Percentiles rank a stretch among this genome's conserved stretches.
Conservation (phyloP, 1,140 invertebrate species). For the Ruditapes philippinarum region DNA sequence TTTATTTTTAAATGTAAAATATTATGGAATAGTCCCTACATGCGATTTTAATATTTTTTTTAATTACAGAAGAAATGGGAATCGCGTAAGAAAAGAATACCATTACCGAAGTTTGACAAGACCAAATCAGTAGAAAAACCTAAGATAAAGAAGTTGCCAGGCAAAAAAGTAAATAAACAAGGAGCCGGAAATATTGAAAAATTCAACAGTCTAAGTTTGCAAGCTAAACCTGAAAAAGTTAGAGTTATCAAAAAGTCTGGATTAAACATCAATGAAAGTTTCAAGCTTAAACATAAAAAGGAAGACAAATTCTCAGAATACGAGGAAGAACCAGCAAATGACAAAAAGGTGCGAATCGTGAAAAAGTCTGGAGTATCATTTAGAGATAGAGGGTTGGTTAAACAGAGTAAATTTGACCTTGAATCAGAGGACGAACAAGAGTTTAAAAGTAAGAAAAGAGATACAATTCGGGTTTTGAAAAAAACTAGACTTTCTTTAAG, state of each 20-base stretch:
- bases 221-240: not conserved
- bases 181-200: conserved; percentile 8
- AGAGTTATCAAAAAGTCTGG: conserved; percentile 23
- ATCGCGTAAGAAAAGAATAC: not conserved
- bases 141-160: conserved; percentile 14
- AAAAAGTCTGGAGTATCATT: conserved; percentile 25
- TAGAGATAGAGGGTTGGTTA: not conserved
- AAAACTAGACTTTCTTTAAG: not conserved
- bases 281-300: not conserved
- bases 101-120: not conserved
- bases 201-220: conserved; percentile 38
- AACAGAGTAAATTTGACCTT: not conserved
- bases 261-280: not conserved
- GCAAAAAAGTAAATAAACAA: conserved; percentile 6
- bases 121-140: conserved; percentile 2
- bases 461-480: not conserved
- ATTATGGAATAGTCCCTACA: too few species aligned
- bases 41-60: too few species aligned
- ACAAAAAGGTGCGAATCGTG: not conserved
- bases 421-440: not conserved
- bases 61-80: conserved; percentile 24
- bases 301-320: not conserved
- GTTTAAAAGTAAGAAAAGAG: not conserved
- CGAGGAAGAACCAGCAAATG: not conserved
- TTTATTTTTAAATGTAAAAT: too few species aligned